Evolutionary conservation across 2,113 vertebrate species (phyloP).

Genomic region (Sylvicapra grimmia): DNA sequence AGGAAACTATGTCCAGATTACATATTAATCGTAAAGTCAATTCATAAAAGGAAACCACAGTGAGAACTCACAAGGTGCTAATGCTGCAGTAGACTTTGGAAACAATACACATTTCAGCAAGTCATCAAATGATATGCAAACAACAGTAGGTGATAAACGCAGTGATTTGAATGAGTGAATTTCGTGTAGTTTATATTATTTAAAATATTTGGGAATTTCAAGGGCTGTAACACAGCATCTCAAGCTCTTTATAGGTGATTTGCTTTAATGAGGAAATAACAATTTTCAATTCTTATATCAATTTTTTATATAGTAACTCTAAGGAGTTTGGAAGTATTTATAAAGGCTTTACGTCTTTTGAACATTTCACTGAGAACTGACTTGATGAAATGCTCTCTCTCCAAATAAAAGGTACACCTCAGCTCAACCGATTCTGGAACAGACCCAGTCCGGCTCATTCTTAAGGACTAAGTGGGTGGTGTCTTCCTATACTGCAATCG

Average conservation of each 20-base stretch:
- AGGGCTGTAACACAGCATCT: neutral
- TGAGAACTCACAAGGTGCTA: neutral
- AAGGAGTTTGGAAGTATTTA: neutral
- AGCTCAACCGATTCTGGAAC: neutral
- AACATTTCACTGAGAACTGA: neutral
- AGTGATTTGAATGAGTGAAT: neutral
- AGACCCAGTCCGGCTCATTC: neutral
- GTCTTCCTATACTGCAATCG: neutral
- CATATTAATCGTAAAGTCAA: neutral
- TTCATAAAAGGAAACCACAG: neutral
- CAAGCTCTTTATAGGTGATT: neutral
- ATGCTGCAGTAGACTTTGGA: neutral
- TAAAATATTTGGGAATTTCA: neutral
- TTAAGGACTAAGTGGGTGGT: neutral
- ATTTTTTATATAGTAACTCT: neutral
- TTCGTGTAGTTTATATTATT: neutral
- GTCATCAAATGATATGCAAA: neutral
- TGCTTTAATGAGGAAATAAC: neutral
- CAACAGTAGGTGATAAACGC: neutral
- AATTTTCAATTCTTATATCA: neutral
- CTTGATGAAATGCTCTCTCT: neutral
- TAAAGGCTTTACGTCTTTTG: neutral
- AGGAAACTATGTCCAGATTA: neutral
- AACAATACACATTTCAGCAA: neutral
- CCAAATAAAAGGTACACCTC: neutral